Evolutionary conservation across 2,113 vertebrate species (phyloP).

Genomic region (Lipophrys pholis): DNA sequence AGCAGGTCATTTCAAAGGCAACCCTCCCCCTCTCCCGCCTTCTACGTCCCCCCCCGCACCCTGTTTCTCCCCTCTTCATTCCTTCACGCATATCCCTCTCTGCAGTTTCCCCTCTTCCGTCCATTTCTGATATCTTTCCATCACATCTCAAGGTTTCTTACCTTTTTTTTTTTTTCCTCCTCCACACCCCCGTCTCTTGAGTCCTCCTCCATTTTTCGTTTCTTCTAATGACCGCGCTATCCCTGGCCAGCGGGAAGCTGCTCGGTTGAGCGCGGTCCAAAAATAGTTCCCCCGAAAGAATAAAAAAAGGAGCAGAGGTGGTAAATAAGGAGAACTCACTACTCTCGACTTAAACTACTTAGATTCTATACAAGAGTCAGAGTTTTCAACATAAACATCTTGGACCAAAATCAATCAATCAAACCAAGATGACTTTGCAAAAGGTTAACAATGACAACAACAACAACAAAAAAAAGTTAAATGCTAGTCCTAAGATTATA

Average conservation of each 20-base stretch:
- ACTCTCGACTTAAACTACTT: too few species aligned
- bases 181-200: not conserved
- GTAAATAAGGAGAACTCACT: slow-evolving; percentile 16
- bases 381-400: too few species aligned
- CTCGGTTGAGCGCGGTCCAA: slow-evolving; percentile 57
- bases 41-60: not conserved
- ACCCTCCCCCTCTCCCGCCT: slow-evolving; percentile 6
- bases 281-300: slow-evolving; percentile 61
- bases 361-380: too few species aligned
- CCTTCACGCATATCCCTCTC: not conserved
- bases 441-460: too few species aligned
- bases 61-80: not conserved
- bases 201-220: slow-evolving; percentile 7
- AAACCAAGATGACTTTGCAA: too few species aligned
- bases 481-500: too few species aligned
- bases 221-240: slow-evolving; percentile 31
- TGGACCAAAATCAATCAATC: too few species aligned
- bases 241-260: slow-evolving; percentile 38
- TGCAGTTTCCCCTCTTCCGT: not conserved
- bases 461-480: too few species aligned
- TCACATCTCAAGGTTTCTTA: not conserved
- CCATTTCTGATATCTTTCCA: not conserved
- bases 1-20: slow-evolving; percentile 80
- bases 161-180: not conserved
- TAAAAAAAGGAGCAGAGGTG: not conserved